phyloP scores from a whole-genome alignment of 2,797 vertebrate species.

The Xiphorhynchus erythropygius region DNA sequence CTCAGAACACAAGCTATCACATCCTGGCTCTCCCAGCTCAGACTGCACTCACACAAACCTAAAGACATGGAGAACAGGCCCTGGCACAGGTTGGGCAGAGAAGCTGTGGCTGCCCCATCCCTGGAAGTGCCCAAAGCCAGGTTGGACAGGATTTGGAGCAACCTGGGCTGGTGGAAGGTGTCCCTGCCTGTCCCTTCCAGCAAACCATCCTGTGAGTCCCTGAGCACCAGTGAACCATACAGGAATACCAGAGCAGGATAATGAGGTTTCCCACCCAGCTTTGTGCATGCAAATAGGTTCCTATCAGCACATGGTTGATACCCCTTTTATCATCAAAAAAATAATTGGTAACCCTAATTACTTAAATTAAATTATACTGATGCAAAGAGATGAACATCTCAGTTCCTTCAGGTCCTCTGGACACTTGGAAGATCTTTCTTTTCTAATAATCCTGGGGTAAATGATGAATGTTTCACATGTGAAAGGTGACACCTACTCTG shows the following conservation, averaged over 20 bases:
- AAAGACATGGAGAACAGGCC: neutral
- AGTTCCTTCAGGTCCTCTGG: neutral
- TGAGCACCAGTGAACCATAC: neutral
- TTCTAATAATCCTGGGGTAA: neutral
- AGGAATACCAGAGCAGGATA: neutral
- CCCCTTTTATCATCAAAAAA: neutral
- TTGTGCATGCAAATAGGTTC: neutral
- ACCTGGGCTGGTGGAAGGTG: neutral
- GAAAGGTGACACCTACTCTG: neutral
- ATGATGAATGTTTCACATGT: neutral
- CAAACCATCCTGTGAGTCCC: neutral
- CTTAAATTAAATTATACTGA: neutral
- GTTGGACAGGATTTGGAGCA: neutral
- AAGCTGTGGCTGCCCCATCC: neutral
- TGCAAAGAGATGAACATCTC: neutral
- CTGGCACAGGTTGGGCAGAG: neutral
- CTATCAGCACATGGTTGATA: neutral
- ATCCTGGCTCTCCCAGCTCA: neutral
- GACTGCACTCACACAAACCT: neutral
- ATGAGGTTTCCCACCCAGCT: neutral
- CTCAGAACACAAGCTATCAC: neutral
- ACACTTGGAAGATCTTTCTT: neutral
- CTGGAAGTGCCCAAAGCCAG: neutral
- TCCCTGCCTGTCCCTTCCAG: neutral
- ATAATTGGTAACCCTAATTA: neutral